phyloP scores from a whole-genome alignment of 1,140 invertebrate species.

The Cataglyphis hispanica region DNA sequence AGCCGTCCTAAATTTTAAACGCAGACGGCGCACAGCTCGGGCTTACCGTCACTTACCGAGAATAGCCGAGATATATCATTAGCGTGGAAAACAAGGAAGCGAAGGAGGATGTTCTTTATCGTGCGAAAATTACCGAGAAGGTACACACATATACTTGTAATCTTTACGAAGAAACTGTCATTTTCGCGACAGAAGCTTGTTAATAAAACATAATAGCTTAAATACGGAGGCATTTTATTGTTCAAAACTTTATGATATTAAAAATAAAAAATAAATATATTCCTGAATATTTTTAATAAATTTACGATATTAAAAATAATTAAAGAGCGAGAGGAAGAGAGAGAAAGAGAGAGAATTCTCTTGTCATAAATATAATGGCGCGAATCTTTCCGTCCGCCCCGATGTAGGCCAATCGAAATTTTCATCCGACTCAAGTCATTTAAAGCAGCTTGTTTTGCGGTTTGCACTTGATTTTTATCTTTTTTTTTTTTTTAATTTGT shows the following conservation, averaged over 20 bases:
- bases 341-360: background rate
- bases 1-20: constrained; percentile 54
- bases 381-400: background rate
- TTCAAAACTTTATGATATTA: background rate
- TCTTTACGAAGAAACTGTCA: background rate
- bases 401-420: constrained; percentile 22
- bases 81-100: constrained; percentile 14
- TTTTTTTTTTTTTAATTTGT: constrained; percentile 58
- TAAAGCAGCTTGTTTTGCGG: constrained; percentile 16
- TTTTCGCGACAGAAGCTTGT: too few species aligned
- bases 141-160: background rate
- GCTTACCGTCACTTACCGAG: constrained; percentile 19
- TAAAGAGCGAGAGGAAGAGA: too few species aligned
- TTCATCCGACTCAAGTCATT: background rate
- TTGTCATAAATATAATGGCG: background rate
- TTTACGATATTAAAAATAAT: constrained; percentile 12
- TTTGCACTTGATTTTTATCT: constrained; percentile 26
- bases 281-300: too few species aligned
- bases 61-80: constrained; percentile 5
- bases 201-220: background rate
- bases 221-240: too few species aligned
- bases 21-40: constrained; percentile 20
- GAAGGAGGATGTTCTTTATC: background rate
- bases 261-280: too few species aligned
- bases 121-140: constrained; percentile 1